Evolutionary conservation across 1,140 invertebrate genomes (phyloP).

Genomic region (Plectus sambesii): DNA sequence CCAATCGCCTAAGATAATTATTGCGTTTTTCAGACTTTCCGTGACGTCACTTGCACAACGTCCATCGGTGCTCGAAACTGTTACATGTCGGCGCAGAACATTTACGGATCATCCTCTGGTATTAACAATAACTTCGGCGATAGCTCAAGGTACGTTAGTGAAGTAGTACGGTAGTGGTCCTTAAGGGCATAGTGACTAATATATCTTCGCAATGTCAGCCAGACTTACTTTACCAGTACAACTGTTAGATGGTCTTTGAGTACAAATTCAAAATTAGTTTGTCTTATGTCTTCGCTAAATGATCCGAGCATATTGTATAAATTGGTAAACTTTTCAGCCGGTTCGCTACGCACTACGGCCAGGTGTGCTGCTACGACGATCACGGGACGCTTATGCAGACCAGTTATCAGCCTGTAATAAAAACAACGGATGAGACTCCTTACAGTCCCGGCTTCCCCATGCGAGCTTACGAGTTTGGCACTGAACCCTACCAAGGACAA

Average conservation of each 20-base stretch:
- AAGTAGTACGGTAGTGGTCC: too few relatives aligned
- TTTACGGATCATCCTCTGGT: conserved; percentile 36
- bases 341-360: conserved; percentile 44
- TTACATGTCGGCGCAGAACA: conserved; percentile 43
- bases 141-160: too few relatives aligned
- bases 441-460: conserved; percentile 44
- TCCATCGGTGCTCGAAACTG: conserved; percentile 43
- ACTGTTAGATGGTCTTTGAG: too few relatives aligned
- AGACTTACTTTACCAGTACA: too few relatives aligned
- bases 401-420: conserved; percentile 44
- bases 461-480: conserved; percentile 44
- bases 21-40: conserved; percentile 33
- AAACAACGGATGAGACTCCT: conserved; percentile 44
- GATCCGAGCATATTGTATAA: too few relatives aligned
- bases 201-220: too few relatives aligned
- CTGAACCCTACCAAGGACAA: conserved; percentile 43
- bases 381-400: conserved; percentile 44
- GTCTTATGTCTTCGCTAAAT: too few relatives aligned
- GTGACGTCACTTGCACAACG: conserved; percentile 44
- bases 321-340: too few relatives aligned
- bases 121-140: too few relatives aligned
- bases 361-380: conserved; percentile 45
- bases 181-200: too few relatives aligned
- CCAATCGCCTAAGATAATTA: too few relatives aligned
- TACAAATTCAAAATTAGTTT: too few relatives aligned